These are phyloP conservation scores for Pantherophis guttatus DNA, from an alignment of 2,113 vertebrate genomes.

Conservation along the genomic window DNA sequence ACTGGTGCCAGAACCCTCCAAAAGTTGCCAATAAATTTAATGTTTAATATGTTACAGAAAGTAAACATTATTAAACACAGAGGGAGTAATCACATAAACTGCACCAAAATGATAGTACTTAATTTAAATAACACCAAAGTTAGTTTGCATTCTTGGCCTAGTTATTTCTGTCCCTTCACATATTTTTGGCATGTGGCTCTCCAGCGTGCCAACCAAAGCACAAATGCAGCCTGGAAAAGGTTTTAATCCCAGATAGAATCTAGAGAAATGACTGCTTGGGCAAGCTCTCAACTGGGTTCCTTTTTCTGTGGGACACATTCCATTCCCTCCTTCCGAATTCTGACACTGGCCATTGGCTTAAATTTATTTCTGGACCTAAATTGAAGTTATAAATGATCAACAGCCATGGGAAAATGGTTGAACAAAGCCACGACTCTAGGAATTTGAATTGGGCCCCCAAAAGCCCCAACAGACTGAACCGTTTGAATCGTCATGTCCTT, in stretches of 20 bases:
- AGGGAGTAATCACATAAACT: neutral
- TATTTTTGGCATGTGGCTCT: neutral
- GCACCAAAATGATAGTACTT: neutral
- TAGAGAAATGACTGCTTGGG: neutral
- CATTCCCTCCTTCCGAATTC: neutral
- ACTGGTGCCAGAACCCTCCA: neutral
- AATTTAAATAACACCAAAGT: neutral
- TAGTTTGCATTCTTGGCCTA: neutral
- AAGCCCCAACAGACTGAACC: neutral
- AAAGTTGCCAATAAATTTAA: neutral
- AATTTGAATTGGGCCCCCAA: neutral
- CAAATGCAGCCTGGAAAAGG: neutral
- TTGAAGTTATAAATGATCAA: neutral
- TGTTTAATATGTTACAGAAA: neutral
- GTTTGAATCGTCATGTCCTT: neutral
- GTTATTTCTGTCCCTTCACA: neutral
- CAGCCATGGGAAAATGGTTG: neutral
- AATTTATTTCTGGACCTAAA: neutral
- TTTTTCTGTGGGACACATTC: neutral
- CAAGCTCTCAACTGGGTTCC: neutral
- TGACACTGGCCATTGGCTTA: neutral
- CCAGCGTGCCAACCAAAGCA: neutral
- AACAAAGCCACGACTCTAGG: neutral
- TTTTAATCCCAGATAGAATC: neutral
- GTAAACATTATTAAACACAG: neutral